Evolutionary conservation across 2,888 invertebrate genomes (phyloP).

Genomic region (Heliconius charithonia): DNA sequence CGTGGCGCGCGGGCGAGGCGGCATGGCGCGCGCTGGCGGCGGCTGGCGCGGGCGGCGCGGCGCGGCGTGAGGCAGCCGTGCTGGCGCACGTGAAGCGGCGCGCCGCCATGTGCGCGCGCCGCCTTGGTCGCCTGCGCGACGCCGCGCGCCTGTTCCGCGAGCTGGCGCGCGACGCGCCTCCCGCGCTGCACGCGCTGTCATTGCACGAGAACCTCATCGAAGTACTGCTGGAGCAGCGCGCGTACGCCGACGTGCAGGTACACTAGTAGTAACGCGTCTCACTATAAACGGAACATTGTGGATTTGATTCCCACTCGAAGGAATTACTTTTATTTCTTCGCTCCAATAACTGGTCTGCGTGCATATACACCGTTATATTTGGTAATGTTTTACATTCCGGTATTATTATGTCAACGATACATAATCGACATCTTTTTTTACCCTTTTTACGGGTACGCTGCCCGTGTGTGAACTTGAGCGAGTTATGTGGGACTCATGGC

Average conservation of each 20-base stretch:
- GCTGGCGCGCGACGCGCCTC: slow-evolving; percentile 97
- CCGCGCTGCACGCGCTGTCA: slow-evolving; percentile 95
- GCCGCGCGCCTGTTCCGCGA: slow-evolving; percentile 98
- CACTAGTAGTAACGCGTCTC: no score
- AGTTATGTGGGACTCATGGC: no score
- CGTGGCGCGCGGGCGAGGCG: slow-evolving; percentile 98
- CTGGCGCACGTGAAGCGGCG: slow-evolving; percentile 97
- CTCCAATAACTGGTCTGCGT: no score
- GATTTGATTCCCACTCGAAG: no score
- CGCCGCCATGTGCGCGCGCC: slow-evolving; percentile 98
- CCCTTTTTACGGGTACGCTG: no score
- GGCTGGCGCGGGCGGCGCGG: slow-evolving; percentile 93
- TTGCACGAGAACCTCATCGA: slow-evolving; percentile 97
- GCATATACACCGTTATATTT: no score
- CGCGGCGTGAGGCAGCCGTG: slow-evolving; percentile 95
- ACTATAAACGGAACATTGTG: no score
- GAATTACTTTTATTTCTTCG: no score
- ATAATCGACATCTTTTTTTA: no score
- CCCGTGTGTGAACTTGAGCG: no score
- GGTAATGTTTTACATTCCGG: no score
- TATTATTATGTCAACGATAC: no score
- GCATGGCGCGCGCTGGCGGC: slow-evolving; percentile 92
- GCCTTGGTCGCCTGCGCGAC: slow-evolving; percentile 96
- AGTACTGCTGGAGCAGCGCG: slow-evolving; percentile 96
- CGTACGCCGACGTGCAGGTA: slow-evolving; percentile 97